Evolutionary conservation across 2,888 invertebrate species (phyloP).

Genomic region (Apodemia duryi): DNA sequence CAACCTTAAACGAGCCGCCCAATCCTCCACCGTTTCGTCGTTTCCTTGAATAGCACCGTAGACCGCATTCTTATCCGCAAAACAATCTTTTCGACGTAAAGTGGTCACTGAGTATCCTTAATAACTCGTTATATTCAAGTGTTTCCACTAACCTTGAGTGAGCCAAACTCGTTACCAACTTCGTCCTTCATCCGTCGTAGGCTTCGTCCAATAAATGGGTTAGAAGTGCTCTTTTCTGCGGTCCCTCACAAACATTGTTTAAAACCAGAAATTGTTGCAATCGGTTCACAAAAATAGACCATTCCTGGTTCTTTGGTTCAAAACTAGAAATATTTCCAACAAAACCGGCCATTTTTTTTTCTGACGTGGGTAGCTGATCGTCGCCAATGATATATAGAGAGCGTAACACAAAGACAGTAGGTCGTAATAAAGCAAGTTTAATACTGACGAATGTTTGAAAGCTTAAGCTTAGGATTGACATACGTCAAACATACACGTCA

Average conservation of each 20-base stretch:
- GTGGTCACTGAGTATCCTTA: slow-evolving; percentile 13
- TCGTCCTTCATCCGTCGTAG: neutral
- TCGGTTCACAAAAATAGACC: neutral
- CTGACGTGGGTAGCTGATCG: neutral
- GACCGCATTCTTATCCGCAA: neutral
- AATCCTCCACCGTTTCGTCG: neutral
- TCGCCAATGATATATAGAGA: neutral
- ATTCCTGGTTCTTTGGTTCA: neutral
- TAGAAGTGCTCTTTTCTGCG: neutral
- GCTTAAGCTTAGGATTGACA: no score
- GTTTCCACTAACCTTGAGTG: slow-evolving; percentile 5
- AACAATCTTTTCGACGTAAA: neutral
- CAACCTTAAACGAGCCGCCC: neutral
- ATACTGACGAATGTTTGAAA: no score
- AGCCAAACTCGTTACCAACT: slow-evolving; percentile 5
- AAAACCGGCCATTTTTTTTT: neutral
- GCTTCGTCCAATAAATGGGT: slow-evolving; percentile 14
- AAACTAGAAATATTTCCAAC: neutral
- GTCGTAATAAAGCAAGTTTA: no score
- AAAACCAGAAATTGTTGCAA: neutral
- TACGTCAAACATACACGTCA: no score
- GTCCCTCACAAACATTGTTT: neutral
- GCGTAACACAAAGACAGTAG: no score
- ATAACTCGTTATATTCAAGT: slow-evolving; percentile 1
- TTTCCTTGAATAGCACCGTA: neutral